Evolutionary conservation across 2,113 vertebrate species (phyloP), one percentile per base, ranked within the genome.

Genomic region (Ranitomeya variabilis): DNA sequence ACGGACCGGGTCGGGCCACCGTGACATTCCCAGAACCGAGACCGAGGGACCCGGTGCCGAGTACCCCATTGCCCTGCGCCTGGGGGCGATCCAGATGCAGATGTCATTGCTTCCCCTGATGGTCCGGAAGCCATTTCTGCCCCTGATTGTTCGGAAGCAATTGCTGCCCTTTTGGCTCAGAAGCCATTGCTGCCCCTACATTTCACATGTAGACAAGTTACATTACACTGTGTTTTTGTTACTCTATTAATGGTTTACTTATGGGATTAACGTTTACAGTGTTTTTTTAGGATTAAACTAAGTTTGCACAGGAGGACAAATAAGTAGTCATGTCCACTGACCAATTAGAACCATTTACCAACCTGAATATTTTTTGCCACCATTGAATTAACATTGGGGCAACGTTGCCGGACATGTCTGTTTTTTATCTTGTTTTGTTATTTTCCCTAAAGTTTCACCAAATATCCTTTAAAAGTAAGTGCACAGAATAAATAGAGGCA

Each of bases 161-260:
- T 31, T 31, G 26, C 26, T 31, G 26, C 26, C 26, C 26, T 31
- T 31, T 31, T 31, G 26, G 26, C 26, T 31, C 26, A 31, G 69
- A 31, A 31, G 23, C 69, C 69, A 71, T 71, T 71, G 23, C 69
- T 31, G 23, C 23, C 69, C 69, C 23, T 31, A 26, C 69, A 14
- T 26, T 71, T 71, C 13, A 15, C 69, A 71, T 31, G 69, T 71
- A 71, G 69, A 1, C 23, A 6, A 7, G 69, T 15, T 4, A 31
- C 69, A 71, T 31, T 71, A 26, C 37, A 71, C 26, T 31, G 26
- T 31, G 26, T 31, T 31, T 31, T 71, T 71, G 69, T 71, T 26
- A 31, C 69, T 71, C 69, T 14, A 71, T 71, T 71, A 71, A 71
- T 71, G 69, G 69, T 26, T 71, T 71, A 71, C 69, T 71, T n/a